Base-by-base conservation (phyloP, 2,888 invertebrate species). In the Hemistola chrysoprasaria region DNA sequence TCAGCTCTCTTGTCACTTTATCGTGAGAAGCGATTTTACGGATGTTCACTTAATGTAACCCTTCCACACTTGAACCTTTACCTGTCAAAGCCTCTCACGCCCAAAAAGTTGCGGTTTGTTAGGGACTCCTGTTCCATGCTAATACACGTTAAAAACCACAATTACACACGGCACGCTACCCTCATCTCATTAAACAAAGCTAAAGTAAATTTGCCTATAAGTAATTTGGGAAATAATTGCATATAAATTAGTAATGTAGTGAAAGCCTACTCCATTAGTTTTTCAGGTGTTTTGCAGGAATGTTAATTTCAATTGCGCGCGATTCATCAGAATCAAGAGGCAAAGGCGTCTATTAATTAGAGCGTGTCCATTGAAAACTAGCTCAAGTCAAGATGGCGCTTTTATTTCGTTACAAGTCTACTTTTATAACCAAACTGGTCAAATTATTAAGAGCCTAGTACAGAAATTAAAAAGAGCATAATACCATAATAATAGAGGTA, bases 41-140 rank as follows among this genome's bases (percentile, higher is more conserved):
- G 39, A 34, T 32, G 34, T 11, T 22, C 27, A 32, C 16, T 32
- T 36, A 34, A 43, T 29, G 8, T 32, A 40, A 42, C 53, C 53
- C 56, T 49, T 32, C 30, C 11, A 29, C 20, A 22, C 29, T 47
- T 48, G 47, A 47, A 50, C 54, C 51, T 52, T 53, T 54, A 52
- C 49, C 47, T 53, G 43, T 40, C 27, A 53, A 53, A 42, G 42
- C 53, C 39, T 43, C 35, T 46, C 29, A 24, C 35, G 11, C 27
- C 60, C 55, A 48, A 53, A 58, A 65, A 65, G 59, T 67, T 65
- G 61, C 37, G 53, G 59, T 58, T 57, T 52, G 57, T 59, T 53
- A 48, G 44, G 53, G 48, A 56, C 50, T 54, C 45, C 39, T 47
- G 51, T 44, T 33, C 44, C 49, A 33, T 45, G 41, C 41, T 51